These are phyloP conservation scores for Epinotia nisella DNA, from an alignment of 2,888 invertebrate species.

Conservation along the genomic window DNA sequence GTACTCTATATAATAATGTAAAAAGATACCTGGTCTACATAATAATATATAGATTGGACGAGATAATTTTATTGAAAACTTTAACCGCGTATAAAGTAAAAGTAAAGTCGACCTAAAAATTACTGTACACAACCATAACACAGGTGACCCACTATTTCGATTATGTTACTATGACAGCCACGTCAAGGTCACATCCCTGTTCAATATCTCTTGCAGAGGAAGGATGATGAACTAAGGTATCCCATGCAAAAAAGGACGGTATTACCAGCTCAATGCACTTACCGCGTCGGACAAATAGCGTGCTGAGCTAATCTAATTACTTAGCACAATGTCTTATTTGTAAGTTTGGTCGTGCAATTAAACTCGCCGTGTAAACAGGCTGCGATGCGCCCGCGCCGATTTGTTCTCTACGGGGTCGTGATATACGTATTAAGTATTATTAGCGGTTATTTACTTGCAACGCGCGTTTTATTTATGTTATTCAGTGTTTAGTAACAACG, in stretches of 20 bases:
- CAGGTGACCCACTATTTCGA: too few relatives aligned
- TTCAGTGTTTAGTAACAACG: not conserved
- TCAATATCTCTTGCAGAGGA: too few relatives aligned
- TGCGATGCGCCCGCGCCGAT: slow-evolving; percentile 53
- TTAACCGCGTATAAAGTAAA: too few relatives aligned
- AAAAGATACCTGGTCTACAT: too few relatives aligned
- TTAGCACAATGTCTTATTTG: slow-evolving; percentile 82
- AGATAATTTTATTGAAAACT: too few relatives aligned
- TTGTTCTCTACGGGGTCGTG: slow-evolving; percentile 50
- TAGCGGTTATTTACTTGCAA: slow-evolving; percentile 6
- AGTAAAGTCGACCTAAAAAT: too few relatives aligned
- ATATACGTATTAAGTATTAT: slow-evolving; percentile 20
- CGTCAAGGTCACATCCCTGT: too few relatives aligned
- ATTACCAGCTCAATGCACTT: slow-evolving; percentile 49
- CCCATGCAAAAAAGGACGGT: slow-evolving; percentile 18
- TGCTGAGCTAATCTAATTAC: slow-evolving; percentile 81
- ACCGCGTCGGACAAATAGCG: slow-evolving; percentile 58
- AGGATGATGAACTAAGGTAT: not conserved
- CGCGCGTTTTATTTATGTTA: slow-evolving; percentile 8
- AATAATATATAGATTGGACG: too few relatives aligned
- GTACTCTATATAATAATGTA: too few relatives aligned
- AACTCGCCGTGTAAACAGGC: slow-evolving; percentile 54
- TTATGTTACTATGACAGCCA: too few relatives aligned
- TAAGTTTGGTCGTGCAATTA: slow-evolving; percentile 77
- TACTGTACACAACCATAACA: too few relatives aligned